These are phyloP conservation scores for Heterocephalus glaber DNA, from an alignment of 2,113 vertebrate species.

Conservation along the genomic window DNA sequence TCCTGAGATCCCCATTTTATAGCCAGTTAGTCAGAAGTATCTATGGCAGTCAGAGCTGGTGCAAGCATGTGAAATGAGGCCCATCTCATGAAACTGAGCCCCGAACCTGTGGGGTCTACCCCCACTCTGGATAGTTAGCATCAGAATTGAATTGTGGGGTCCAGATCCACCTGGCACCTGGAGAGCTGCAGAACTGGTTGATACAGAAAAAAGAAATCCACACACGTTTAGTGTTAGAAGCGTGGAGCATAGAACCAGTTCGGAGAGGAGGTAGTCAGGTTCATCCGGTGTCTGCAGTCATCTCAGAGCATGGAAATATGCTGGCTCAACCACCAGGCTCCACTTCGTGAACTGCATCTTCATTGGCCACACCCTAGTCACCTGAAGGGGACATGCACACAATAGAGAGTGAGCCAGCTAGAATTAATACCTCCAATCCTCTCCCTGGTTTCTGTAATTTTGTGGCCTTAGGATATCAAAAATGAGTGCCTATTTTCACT, in stretches of 20 bases:
- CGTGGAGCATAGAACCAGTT: background rate
- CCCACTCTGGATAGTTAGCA: background rate
- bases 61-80: background rate
- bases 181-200: background rate
- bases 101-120: background rate
- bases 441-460: conserved; percentile 38
- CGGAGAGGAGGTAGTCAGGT: background rate
- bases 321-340: background rate
- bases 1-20: no score
- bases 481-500: background rate
- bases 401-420: background rate
- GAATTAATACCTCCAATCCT: background rate
- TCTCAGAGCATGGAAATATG: background rate
- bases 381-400: background rate
- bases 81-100: background rate
- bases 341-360: background rate
- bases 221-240: background rate
- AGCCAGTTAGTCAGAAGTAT: background rate
- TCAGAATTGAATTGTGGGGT: background rate
- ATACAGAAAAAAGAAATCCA: background rate
- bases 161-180: background rate
- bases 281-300: background rate
- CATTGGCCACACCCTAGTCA: background rate
- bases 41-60: background rate
- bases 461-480: background rate